phyloP scores from a whole-genome alignment of 2,888 invertebrate species.

The Patella caerulea region DNA sequence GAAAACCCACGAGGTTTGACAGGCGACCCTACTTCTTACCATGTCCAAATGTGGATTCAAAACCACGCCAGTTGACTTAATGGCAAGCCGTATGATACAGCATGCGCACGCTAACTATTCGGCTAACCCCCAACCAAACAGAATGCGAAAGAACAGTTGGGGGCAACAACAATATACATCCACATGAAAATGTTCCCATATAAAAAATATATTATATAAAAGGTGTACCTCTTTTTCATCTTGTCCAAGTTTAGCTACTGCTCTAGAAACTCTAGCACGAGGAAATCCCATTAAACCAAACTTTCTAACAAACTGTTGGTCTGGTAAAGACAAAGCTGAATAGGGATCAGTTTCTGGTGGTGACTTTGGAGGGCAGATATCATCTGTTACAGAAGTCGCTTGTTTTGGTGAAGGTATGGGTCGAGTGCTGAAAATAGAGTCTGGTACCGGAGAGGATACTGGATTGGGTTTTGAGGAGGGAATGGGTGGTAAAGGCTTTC shows the following conservation, averaged over 20 bases:
- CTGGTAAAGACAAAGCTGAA: conserved; percentile 73
- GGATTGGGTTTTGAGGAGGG: conserved; percentile 13
- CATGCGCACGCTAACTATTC: too few species aligned
- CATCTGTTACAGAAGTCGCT: conserved; percentile 8
- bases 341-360: conserved; percentile 54
- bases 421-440: conserved; percentile 10
- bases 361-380: conserved; percentile 22
- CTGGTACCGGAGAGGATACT: conserved; percentile 2
- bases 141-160: too few species aligned
- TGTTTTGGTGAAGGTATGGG: background rate
- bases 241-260: conserved; percentile 83
- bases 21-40: too few species aligned
- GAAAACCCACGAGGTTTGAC: too few species aligned
- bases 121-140: too few species aligned
- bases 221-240: conserved; percentile 85
- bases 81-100: too few species aligned
- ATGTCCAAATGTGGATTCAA: too few species aligned
- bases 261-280: conserved; percentile 83
- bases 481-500: conserved; percentile 54
- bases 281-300: conserved; percentile 92
- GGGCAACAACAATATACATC: too few species aligned
- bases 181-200: too few species aligned
- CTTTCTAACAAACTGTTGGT: conserved; percentile 80
- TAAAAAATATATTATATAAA: too few species aligned
- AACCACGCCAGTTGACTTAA: too few species aligned